Evolutionary conservation across 2,113 vertebrate genomes (phyloP).

Genomic region (Lucifuga dentata): DNA sequence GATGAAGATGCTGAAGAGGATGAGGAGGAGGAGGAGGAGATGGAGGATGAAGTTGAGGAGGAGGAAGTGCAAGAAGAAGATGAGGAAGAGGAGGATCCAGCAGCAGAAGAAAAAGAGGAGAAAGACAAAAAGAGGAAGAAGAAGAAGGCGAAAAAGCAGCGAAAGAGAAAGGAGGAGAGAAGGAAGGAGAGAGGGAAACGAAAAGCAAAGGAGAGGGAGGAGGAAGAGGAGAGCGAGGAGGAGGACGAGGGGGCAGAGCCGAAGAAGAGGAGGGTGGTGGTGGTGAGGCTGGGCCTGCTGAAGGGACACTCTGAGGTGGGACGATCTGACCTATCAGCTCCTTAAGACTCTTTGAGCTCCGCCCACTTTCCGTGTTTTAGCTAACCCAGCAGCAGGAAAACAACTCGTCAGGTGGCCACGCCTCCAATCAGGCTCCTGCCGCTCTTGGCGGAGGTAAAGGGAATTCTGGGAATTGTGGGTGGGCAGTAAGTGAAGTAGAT

Average conservation of each 20-base stretch:
- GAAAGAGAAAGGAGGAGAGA: conserved; percentile 5
- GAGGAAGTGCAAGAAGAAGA: conserved; percentile 6
- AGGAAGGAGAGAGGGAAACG: conserved; percentile 1
- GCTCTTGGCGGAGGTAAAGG: too few relatives aligned
- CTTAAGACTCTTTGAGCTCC: conserved; percentile 24
- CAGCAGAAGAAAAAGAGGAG: conserved; percentile 6
- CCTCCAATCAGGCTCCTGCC: too few relatives aligned
- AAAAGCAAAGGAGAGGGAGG: background rate
- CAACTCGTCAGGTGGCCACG: too few relatives aligned
- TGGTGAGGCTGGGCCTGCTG: conserved; percentile 69
- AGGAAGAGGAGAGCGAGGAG: background rate
- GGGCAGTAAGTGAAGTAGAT: too few relatives aligned
- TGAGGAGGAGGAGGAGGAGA: background rate
- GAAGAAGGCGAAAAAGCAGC: conserved; percentile 28
- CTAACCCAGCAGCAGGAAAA: too few relatives aligned
- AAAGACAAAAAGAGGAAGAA: conserved; percentile 11
- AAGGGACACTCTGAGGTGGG: conserved; percentile 70
- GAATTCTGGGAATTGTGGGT: too few relatives aligned
- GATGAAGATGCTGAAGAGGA: conserved; percentile 30
- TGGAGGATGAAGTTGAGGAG: conserved; percentile 42
- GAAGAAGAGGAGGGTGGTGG: conserved; percentile 74
- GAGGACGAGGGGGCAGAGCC: conserved; percentile 33
- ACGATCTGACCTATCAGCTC: conserved; percentile 66
- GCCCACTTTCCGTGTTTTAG: background rate
- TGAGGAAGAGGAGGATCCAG: conserved; percentile 34